Evolutionary conservation across 1,140 invertebrate genomes (phyloP).

Genomic region (Adelges cooleyi): DNA sequence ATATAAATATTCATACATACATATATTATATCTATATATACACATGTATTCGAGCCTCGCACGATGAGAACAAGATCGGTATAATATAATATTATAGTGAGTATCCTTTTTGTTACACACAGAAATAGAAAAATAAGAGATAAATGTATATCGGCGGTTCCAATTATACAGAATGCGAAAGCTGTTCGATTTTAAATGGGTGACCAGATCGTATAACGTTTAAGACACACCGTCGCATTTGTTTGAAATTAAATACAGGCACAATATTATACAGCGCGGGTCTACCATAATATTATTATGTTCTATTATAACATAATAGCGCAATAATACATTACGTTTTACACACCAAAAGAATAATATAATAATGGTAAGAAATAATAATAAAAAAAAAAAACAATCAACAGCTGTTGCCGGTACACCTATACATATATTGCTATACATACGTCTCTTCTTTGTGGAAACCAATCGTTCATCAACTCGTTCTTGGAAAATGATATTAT

Average conservation of each 20-base stretch:
- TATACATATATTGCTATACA: background rate
- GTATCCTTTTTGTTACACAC: no score
- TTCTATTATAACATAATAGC: background rate
- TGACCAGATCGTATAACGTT: background rate
- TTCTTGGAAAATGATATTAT: background rate
- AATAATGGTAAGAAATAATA: background rate
- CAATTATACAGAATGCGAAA: no score
- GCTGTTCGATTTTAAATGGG: background rate
- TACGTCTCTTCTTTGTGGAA: conserved; percentile 3
- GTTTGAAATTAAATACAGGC: background rate
- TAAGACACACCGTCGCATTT: background rate
- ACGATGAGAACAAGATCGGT: no score
- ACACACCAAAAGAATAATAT: background rate
- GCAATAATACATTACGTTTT: background rate
- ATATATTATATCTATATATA: no score
- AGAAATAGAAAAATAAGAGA: no score
- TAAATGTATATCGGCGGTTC: no score
- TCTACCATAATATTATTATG: no score
- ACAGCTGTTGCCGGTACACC: background rate
- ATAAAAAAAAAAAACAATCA: background rate
- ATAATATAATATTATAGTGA: no score
- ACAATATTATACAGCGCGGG: no score
- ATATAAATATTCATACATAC: no score
- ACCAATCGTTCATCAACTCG: background rate
- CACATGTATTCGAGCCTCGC: no score